phyloP scores from a whole-genome alignment of 1,140 invertebrate species.

The Wiebesia pumilae region DNA sequence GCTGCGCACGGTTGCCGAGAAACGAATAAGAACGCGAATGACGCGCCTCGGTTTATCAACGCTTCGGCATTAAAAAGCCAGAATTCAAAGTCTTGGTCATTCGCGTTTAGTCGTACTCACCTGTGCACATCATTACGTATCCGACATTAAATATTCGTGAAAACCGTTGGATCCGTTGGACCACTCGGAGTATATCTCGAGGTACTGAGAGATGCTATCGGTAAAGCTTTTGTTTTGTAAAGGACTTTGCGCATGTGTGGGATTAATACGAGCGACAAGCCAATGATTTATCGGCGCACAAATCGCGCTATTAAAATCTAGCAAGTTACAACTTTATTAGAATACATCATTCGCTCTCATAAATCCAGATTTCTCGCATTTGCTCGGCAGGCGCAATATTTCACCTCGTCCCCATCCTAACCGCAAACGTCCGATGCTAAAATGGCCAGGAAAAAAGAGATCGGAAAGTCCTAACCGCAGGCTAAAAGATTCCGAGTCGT shows the following conservation, averaged over 20 bases:
- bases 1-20: background rate
- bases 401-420: constrained; percentile 15
- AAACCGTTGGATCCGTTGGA: too few relatives aligned
- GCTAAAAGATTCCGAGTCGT: constrained; percentile 23
- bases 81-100: too few relatives aligned
- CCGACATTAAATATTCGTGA: too few relatives aligned
- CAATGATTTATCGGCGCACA: background rate
- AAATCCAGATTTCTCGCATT: constrained; percentile 33
- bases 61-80: background rate
- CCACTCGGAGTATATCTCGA: too few relatives aligned
- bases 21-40: background rate
- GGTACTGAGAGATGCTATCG: too few relatives aligned
- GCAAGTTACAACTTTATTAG: background rate
- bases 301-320: background rate
- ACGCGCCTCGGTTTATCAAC: background rate
- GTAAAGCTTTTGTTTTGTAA: background rate
- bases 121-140: too few relatives aligned
- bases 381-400: constrained; percentile 41
- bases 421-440: constrained; percentile 22
- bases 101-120: too few relatives aligned
- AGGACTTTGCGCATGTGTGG: background rate
- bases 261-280: background rate
- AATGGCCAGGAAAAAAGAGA: constrained; percentile 15
- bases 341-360: background rate
- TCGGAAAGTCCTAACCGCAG: constrained; percentile 21